Conservation (phyloP, 2,113 vertebrate genomes). For the Euleptes europaea region DNA sequence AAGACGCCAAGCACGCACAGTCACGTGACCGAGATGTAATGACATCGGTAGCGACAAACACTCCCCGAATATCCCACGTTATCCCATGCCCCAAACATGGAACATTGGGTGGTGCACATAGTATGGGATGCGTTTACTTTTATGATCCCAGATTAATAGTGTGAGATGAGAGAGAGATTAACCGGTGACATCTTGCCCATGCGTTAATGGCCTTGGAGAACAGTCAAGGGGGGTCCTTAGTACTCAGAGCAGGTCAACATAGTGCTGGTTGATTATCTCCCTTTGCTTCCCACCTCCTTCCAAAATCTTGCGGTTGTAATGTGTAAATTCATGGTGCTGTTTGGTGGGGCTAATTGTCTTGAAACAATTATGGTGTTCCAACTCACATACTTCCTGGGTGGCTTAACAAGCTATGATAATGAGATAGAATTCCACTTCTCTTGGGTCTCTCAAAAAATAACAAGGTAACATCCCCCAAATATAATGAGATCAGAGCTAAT, state of each 20-base stretch:
- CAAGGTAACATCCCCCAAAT: slow-evolving; percentile 24
- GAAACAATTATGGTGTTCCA: neutral
- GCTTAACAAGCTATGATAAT: slow-evolving; percentile 18
- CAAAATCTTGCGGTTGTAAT: neutral
- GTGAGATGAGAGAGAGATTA: no score
- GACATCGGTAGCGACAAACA: no score
- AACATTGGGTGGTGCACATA: no score
- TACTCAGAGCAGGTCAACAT: neutral
- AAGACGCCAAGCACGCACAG: no score
- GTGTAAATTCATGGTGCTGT: neutral
- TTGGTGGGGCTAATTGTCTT: neutral
- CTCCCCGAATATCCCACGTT: no score
- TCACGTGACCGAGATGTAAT: no score
- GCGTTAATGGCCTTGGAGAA: no score
- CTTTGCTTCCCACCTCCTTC: neutral
- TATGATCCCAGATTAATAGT: no score
- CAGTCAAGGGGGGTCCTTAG: neutral
- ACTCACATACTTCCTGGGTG: neutral
- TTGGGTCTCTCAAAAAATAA: slow-evolving; percentile 10
- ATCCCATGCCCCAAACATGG: no score
- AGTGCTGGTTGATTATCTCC: neutral
- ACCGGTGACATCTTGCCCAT: no score
- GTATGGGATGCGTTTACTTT: no score
- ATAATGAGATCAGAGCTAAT: slow-evolving; percentile 32
- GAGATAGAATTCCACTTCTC: slow-evolving; percentile 4